Evolutionary conservation across 2,888 invertebrate genomes (phyloP), one percentile per base, ranked within the genome.

Genomic region (Proisotoma minuta): DNA sequence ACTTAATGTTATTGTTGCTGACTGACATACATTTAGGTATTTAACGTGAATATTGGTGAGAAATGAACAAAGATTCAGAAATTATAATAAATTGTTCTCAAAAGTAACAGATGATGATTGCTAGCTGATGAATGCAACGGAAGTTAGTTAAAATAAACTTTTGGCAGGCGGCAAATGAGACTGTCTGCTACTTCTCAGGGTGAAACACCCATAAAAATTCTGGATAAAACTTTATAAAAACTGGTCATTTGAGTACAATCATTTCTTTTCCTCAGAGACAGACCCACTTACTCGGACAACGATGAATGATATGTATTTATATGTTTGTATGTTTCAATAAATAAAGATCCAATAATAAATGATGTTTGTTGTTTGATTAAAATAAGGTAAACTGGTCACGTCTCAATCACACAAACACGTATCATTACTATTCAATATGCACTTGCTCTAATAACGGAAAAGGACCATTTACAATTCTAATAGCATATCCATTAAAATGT

Each of bases 361-460:
- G 43, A n/a, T n/a, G n/a, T n/a, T n/a, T 43, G 8, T 43, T 43
- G 43, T 43, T 43, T 43, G 43, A 43, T 43, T 43, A 43, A 43
- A 43, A 49, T 49, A 22, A 49, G 23, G 4, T 20, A 54, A 18
- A 23, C 53, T 4, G 23, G 34, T 29, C 53, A 54, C 53, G 53
- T 54, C 39, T 39, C 39, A 54, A 54, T 54, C 39, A 24, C 22
- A 54, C 39, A 54, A 54, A 34, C 39, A n/a, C 29, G 39, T 54
- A 34, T 54, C 28, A 39, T 54, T 22, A 34, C 39, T 39, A 29
- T 52, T 52, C 23, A 29, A 43, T 43, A 43, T 43, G 43, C 43
- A 43, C 43, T 18, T n/a, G 20, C 43, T 43, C 15, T 5, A n/a
- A 43, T 43, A 52, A 29, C 34, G 53, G 53, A 54, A 54, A 54